Base-by-base conservation (phyloP, 64 coral and sea anemone species). In the Montipora sp. region DNA sequence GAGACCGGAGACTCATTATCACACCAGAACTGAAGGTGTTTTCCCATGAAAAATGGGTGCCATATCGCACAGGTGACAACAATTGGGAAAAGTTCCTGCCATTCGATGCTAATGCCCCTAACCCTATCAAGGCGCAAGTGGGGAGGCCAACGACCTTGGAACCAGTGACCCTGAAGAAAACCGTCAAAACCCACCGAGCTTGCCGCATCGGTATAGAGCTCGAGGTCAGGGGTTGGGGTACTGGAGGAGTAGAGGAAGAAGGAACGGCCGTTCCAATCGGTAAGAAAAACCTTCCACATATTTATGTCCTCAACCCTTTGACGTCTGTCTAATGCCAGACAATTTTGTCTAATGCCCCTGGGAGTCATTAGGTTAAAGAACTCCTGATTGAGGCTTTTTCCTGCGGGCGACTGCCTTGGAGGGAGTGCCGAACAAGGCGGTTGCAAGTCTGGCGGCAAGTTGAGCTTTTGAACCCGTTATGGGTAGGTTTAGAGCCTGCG, bases 81-180 rank as follows among this genome's bases (percentile, higher is more conserved):
- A 7, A 81, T 81, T n/a, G 79, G 79, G 22, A 81, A 81, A 6
- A 81, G 59, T 16, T 81, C 79, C 44, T 81, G 79, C 79, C 48
- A 81, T 55, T 81, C 48, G 16, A 81, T 81, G 12, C 79, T 81
- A 15, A 81, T 81, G 19, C 79, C 49, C 44, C 2, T 53, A 0
- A 4, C 13, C 16, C 57, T 81, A 14, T 20, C 23, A 23, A 81
- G 23, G 48, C 8, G 18, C 8, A 57, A 3, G 49, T 81, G 79
- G 13, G 48, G 79, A 20, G 16, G 79, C 79, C 79, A 81, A 22
- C 48, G 48, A 10, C 79, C 79, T 11, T 58, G 79, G 15, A 81
- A 81, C 16, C 49, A 81, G n/a, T 63, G 5, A 2, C 79, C 48
- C 16, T 55, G 6, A 16, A 81, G 57, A 12, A 19, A 81, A 16